phyloP scores from a whole-genome alignment of 1,140 invertebrate species.

The Popillia japonica region DNA sequence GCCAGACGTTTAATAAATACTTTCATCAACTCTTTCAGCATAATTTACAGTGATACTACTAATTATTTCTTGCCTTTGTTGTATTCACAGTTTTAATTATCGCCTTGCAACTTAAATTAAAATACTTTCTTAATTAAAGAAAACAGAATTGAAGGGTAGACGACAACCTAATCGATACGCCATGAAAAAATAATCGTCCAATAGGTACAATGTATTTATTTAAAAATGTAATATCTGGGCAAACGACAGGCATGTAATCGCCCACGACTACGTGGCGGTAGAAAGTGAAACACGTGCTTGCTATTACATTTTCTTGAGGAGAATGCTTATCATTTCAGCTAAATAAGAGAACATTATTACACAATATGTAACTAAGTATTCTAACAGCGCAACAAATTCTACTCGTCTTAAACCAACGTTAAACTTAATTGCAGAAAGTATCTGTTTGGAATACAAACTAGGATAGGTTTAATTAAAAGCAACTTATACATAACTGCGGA shows the following conservation, averaged over 20 bases:
- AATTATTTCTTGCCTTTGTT: too few relatives aligned
- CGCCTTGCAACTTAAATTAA: too few relatives aligned
- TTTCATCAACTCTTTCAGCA: too few relatives aligned
- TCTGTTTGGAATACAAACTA: not conserved
- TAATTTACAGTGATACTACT: too few relatives aligned
- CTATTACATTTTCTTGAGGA: too few relatives aligned
- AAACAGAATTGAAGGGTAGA: too few relatives aligned
- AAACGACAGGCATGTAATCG: not conserved
- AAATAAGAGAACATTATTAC: not conserved
- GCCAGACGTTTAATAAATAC: too few relatives aligned
- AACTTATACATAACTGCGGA: not conserved
- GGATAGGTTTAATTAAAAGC: not conserved
- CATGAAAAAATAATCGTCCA: not conserved
- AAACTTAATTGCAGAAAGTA: conserved; percentile 1
- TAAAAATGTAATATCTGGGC: too few relatives aligned
- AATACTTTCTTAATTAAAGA: too few relatives aligned
- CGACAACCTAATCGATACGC: too few relatives aligned
- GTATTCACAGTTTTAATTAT: too few relatives aligned
- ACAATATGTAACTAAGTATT: not conserved
- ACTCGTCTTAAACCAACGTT: not conserved
- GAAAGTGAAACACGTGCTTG: not conserved
- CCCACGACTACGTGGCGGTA: not conserved
- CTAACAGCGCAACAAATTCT: not conserved
- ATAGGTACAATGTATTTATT: not conserved
- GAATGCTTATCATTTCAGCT: not conserved